Percentiles rank a stretch among this genome's conserved stretches.
Conservation (phyloP, 2,888 invertebrate species). For the Odontothrips loti region DNA sequence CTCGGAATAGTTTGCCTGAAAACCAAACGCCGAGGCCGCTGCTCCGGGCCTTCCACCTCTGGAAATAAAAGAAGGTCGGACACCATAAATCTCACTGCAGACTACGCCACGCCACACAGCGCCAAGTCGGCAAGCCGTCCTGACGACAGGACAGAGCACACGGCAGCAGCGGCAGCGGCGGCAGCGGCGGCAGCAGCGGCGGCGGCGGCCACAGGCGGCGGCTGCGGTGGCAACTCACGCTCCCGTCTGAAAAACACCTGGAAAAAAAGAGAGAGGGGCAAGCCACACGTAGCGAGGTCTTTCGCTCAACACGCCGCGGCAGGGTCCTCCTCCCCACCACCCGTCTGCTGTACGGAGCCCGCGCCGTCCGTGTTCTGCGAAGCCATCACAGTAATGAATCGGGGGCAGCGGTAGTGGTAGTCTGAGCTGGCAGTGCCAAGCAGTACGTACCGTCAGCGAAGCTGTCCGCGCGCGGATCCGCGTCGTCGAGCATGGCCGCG, state of each 20-base stretch:
- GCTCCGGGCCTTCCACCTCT: neutral
- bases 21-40: neutral
- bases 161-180: no score
- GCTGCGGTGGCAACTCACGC: slow-evolving; percentile 8
- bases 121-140: no score
- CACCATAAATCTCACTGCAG: neutral
- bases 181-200: neutral
- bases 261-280: neutral
- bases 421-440: neutral
- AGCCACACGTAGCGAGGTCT: neutral
- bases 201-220: neutral
- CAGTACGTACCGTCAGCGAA: neutral
- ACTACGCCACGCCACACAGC: no score
- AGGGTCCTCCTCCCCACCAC: neutral
- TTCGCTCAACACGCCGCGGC: neutral
- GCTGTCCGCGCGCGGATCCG: neutral
- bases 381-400: neutral
- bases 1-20: no score
- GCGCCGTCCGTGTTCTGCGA: neutral
- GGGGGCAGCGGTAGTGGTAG: no score
- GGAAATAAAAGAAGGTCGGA: neutral
- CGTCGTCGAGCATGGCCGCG: neutral
- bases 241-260: slow-evolving; percentile 4
- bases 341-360: neutral
- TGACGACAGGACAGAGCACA: no score